phyloP scores from a whole-genome alignment of 2,888 invertebrate species.

The Apoda limacodes region DNA sequence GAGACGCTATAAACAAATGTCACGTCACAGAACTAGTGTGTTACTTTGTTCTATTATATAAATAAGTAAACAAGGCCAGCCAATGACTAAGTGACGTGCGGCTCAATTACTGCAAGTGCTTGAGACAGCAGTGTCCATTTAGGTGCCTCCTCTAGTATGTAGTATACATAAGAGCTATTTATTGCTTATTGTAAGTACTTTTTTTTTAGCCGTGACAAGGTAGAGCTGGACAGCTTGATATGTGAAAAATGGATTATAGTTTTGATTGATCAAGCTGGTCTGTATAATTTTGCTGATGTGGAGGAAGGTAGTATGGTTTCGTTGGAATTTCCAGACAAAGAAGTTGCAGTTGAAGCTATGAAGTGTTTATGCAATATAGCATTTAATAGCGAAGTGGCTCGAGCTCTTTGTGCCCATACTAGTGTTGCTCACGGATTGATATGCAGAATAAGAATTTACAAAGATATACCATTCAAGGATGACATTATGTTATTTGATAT shows the following conservation, averaged over 20 bases:
- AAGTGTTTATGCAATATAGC: slow-evolving; percentile 92
- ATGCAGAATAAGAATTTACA: slow-evolving; percentile 76
- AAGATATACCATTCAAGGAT: slow-evolving; percentile 72
- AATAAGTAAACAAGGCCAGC: background rate
- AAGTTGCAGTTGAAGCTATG: slow-evolving; percentile 79
- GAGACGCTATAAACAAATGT: too few relatives aligned
- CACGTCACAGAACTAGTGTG: too few relatives aligned
- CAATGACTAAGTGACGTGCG: background rate
- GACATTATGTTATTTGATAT: slow-evolving; percentile 88
- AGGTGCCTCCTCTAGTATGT: too few relatives aligned
- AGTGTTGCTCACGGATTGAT: slow-evolving; percentile 77
- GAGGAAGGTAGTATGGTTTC: slow-evolving; percentile 40
- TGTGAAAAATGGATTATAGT: slow-evolving; percentile 75
- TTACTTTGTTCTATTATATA: too few relatives aligned
- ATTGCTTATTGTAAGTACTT: slow-evolving; percentile 1
- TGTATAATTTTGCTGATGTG: slow-evolving; percentile 53
- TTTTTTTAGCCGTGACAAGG: slow-evolving; percentile 80
- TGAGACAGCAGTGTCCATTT: too few relatives aligned
- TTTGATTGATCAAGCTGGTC: slow-evolving; percentile 76
- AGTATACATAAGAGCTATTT: background rate
- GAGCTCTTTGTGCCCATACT: slow-evolving; percentile 66
- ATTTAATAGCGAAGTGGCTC: slow-evolving; percentile 73
- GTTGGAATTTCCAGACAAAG: slow-evolving; percentile 50
- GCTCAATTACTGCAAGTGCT: too few relatives aligned
- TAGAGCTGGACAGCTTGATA: slow-evolving; percentile 75